Evolutionary conservation across 2,888 invertebrate species (phyloP).

Genomic region (Pachycephus smyrnensis): DNA sequence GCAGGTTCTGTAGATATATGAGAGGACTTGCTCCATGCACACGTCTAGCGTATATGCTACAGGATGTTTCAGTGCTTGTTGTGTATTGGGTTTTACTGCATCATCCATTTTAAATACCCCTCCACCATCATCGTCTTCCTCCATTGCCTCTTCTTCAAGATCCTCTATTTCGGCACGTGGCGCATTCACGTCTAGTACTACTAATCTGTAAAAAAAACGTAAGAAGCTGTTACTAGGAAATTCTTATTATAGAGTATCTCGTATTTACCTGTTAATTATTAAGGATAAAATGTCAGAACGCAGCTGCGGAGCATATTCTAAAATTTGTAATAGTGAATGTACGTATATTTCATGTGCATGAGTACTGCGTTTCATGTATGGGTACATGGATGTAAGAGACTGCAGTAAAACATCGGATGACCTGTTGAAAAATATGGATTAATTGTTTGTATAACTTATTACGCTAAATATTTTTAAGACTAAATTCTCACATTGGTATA

Average conservation of each 20-base stretch:
- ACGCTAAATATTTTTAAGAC: slow-evolving; percentile 23
- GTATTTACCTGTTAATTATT: slow-evolving; percentile 80
- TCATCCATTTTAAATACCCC: slow-evolving; percentile 66
- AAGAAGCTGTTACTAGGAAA: slow-evolving; percentile 4
- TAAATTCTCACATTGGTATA: slow-evolving; percentile 72
- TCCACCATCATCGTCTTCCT: slow-evolving; percentile 68
- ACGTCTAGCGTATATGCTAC: slow-evolving; percentile 79
- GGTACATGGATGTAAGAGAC: slow-evolving; percentile 76
- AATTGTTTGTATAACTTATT: slow-evolving; percentile 10
- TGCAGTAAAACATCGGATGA: slow-evolving; percentile 78
- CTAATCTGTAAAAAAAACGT: slow-evolving; percentile 18
- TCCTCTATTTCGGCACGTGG: slow-evolving; percentile 71
- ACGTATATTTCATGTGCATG: slow-evolving; percentile 81
- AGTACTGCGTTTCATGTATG: slow-evolving; percentile 79
- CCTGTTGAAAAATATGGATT: slow-evolving; percentile 68
- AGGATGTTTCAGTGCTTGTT: slow-evolving; percentile 68
- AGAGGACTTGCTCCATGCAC: slow-evolving; percentile 80
- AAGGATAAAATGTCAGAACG: slow-evolving; percentile 78
- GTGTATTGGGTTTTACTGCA: slow-evolving; percentile 49
- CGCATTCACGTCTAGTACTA: slow-evolving; percentile 79
- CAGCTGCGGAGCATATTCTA: slow-evolving; percentile 80
- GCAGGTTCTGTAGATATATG: slow-evolving; percentile 75
- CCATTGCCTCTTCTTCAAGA: slow-evolving; percentile 66
- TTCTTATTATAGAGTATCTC: slow-evolving; percentile 2
- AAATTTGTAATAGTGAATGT: slow-evolving; percentile 81